Evolutionary conservation across 2,888 invertebrate genomes (phyloP), one percentile per base, ranked within the genome.

Genomic region (Leptinotarsa rubiginosa): DNA sequence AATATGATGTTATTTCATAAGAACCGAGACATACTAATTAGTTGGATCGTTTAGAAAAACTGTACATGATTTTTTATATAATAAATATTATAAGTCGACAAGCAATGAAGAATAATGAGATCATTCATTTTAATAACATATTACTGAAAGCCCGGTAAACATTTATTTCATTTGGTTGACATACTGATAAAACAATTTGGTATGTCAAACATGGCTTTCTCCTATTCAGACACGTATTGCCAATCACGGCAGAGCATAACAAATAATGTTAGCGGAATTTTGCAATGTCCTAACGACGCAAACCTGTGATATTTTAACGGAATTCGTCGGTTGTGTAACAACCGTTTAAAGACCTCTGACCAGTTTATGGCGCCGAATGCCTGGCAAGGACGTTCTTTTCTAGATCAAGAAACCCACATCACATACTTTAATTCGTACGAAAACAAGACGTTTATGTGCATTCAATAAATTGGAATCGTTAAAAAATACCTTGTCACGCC

Each of bases 381-480:
- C 20, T 41, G 18, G 47, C 69, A 69, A 69, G 69, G 69, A 69
- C 69, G 69, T 56, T 69, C 62, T 50, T 68, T 69, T 69, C 56
- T 69, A 69, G 69, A 69, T 56, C 56, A 69, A 47, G 52, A 69
- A 20, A 47, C 69, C 69, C 47, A 69, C 69, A 56, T 69, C 56
- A 47, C 69, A 56, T 59, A 56, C 69, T 56, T 69, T 69, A 22
- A 59, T 22, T 22, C 22, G 41, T 31, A 62, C 2, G 41, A 25
- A 62, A 62, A 62, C 62, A n/a, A 41, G 62, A n/a, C n/a, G 16
- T 62, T 31, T 62, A 62, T 62, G 41, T n/a, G 41, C 62, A 62
- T 62, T 62, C 7, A 31, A 25, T 31, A 31, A 62, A 31, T 62
- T 62, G 18, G 62, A 31, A 62, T 41, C 41, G 31, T 62, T 31